Evolutionary conservation across 1,140 invertebrate genomes (phyloP).

Genomic region (Scaptomyza montana): DNA sequence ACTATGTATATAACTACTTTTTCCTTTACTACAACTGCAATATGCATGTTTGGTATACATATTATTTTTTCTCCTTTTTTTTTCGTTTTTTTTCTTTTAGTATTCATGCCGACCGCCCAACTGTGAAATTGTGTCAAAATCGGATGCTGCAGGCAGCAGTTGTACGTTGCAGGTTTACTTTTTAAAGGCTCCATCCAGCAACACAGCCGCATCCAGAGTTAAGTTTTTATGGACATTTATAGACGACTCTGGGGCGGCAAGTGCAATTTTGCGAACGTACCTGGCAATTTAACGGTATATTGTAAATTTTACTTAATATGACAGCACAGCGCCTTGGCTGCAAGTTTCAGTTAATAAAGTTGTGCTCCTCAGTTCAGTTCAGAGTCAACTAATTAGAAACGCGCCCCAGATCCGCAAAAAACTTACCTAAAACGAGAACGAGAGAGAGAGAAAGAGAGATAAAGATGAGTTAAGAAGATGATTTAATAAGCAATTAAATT

Average conservation of each 20-base stretch:
- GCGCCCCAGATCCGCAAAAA: slow-evolving; percentile 29
- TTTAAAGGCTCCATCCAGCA: slow-evolving; percentile 28
- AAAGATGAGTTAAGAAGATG: slow-evolving; percentile 55
- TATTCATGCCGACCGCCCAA: slow-evolving; percentile 35
- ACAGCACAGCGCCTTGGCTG: slow-evolving; percentile 55
- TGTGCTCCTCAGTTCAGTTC: slow-evolving; percentile 21
- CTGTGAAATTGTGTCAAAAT: slow-evolving; percentile 77
- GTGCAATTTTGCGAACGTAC: slow-evolving; percentile 68
- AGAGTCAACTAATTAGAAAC: slow-evolving; percentile 41
- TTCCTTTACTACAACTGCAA: slow-evolving; percentile 8
- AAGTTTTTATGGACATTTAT: slow-evolving; percentile 54
- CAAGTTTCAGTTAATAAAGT: slow-evolving; percentile 57
- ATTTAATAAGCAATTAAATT: slow-evolving; percentile 82
- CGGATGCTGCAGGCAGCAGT: slow-evolving; percentile 52
- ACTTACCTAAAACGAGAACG: slow-evolving; percentile 72
- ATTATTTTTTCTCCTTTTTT: slow-evolving; percentile 33
- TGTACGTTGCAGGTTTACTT: background rate
- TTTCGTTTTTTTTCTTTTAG: slow-evolving; percentile 11
- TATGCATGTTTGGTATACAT: background rate
- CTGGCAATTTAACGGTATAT: slow-evolving; percentile 80
- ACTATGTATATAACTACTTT: slow-evolving; percentile 42
- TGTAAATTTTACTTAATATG: slow-evolving; percentile 82
- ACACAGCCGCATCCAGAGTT: too few relatives aligned
- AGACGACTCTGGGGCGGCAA: slow-evolving; percentile 8
- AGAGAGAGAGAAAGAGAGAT: slow-evolving; percentile 21